Conservation (phyloP, 2,888 invertebrate genomes). For the Erebia ligea region DNA sequence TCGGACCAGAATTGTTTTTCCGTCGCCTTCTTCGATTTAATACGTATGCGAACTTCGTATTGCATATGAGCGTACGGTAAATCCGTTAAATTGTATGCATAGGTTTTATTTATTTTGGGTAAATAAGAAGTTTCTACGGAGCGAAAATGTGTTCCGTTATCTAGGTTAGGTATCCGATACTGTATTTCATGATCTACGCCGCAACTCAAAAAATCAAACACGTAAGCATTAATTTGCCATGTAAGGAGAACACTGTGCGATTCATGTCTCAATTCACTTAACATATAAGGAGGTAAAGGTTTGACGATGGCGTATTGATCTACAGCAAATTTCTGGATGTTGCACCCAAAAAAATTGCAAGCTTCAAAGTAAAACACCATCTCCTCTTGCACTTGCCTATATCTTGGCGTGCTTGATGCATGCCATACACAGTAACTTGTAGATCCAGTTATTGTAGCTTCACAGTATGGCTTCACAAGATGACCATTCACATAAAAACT, state of each 20-base stretch:
- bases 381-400: constrained; percentile 68
- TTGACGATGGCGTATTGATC: constrained; percentile 82
- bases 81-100: constrained; percentile 74
- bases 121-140: constrained; percentile 64
- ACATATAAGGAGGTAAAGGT: constrained; percentile 60
- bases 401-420: constrained; percentile 60
- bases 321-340: constrained; percentile 76
- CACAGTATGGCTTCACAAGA: constrained; percentile 51
- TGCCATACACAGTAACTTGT: constrained; percentile 61
- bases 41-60: constrained; percentile 88
- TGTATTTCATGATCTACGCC: constrained; percentile 71
- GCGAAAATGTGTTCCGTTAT: constrained; percentile 66
- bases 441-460: constrained; percentile 45
- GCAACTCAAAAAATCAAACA: constrained; percentile 61
- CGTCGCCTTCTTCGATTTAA: constrained; percentile 81
- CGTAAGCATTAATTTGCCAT: constrained; percentile 67
- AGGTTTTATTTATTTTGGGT: constrained; percentile 63
- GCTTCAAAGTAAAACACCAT: constrained; percentile 84
- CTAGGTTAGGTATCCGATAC: constrained; percentile 76
- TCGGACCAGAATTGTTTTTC: constrained; percentile 88
- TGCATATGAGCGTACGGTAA: constrained; percentile 86
- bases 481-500: constrained; percentile 56
- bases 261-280: constrained; percentile 55
- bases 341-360: constrained; percentile 84
- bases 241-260: constrained; percentile 66